Evolutionary conservation across 2,888 invertebrate species (phyloP).

Genomic region (Apantesis nais): DNA sequence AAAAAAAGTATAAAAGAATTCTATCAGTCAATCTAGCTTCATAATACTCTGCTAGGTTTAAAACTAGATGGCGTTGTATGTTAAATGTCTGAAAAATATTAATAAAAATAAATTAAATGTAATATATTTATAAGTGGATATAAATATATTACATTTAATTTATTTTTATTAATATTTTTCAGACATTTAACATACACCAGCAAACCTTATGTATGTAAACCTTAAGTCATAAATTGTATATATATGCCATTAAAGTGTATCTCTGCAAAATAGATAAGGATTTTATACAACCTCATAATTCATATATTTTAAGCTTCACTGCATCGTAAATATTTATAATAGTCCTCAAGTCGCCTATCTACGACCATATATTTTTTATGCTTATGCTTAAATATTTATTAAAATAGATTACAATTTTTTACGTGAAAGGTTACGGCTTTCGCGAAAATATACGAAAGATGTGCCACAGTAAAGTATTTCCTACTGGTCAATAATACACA

Average conservation of each 20-base stretch:
- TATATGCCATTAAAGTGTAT: slow-evolving; percentile 1
- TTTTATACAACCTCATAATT: slow-evolving; percentile 7
- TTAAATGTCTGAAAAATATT: no score
- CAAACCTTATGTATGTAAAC: background rate
- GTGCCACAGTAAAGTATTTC: no score
- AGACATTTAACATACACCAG: no score
- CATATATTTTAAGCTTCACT: slow-evolving; percentile 6
- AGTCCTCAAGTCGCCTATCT: slow-evolving; percentile 2
- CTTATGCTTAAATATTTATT: background rate
- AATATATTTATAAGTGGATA: no score
- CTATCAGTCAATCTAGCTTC: background rate
- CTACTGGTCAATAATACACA: no score
- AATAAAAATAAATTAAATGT: no score
- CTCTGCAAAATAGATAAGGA: slow-evolving; percentile 14
- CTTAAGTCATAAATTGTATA: background rate
- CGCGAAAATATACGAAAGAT: no score
- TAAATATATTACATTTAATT: no score
- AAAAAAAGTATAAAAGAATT: no score
- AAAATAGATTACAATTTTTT: background rate
- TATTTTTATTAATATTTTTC: no score
- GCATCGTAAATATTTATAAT: slow-evolving; percentile 15
- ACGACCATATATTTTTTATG: slow-evolving; percentile 1
- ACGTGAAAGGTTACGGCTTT: slow-evolving; percentile 7
- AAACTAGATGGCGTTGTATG: no score
- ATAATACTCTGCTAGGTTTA: background rate